phyloP scores from a whole-genome alignment of 1,140 invertebrate species.

The Samia ricini region DNA sequence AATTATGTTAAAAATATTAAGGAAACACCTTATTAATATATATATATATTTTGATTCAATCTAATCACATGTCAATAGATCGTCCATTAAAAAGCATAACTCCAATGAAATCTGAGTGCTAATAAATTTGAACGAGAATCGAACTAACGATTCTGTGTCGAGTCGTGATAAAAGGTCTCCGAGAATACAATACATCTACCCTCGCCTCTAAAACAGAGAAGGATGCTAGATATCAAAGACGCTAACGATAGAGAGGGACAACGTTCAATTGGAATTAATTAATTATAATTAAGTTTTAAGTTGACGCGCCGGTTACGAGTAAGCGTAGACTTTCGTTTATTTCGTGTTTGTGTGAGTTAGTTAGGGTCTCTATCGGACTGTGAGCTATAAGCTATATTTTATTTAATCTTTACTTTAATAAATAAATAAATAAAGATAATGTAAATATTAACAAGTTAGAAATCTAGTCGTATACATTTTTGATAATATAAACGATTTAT shows the following conservation, averaged over 20 bases:
- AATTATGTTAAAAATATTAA: neutral
- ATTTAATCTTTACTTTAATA: neutral
- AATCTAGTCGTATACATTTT: no score
- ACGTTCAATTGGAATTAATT: constrained; percentile 82
- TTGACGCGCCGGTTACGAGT: constrained; percentile 80
- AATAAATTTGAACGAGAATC: constrained; percentile 73
- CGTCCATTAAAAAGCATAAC: neutral
- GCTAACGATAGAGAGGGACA: constrained; percentile 55
- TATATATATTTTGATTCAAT: neutral
- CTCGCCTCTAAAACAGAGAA: constrained; percentile 49
- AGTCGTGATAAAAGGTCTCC: constrained; percentile 75
- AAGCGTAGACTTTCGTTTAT: constrained; percentile 73
- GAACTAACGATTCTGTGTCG: constrained; percentile 68
- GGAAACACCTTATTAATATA: neutral
- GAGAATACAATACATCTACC: constrained; percentile 73
- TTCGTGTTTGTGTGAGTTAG: constrained; percentile 55
- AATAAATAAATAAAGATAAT: no score
- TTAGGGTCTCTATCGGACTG: constrained; percentile 23
- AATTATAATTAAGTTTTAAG: constrained; percentile 89
- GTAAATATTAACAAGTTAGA: no score
- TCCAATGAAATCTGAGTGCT: constrained; percentile 35
- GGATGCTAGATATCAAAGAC: constrained; percentile 56
- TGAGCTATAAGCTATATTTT: neutral
- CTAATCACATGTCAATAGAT: neutral
- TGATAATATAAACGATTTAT: no score